phyloP scores from a whole-genome alignment of 2,888 invertebrate genomes.

The Conchocele bisecta region DNA sequence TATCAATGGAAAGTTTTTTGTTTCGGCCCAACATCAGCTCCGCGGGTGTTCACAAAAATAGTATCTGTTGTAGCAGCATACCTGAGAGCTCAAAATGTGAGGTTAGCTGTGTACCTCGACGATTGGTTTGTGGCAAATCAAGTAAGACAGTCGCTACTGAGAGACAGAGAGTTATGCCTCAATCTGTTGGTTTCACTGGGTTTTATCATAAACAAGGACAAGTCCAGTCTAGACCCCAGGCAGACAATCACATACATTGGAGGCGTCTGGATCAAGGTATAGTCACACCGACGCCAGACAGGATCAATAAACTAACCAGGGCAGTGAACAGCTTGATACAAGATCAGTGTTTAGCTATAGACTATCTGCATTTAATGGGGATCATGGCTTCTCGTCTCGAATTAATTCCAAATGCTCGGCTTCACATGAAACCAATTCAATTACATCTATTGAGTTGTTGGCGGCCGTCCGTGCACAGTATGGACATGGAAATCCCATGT shows the following conservation, averaged over 20 bases:
- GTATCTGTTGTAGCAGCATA: slow-evolving; percentile 36
- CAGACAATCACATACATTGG: slow-evolving; percentile 37
- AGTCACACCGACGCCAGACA: slow-evolving; percentile 30
- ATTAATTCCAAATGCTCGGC: slow-evolving; percentile 7
- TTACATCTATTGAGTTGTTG: slow-evolving; percentile 14
- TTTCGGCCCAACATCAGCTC: slow-evolving; percentile 29
- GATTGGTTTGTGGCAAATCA: slow-evolving; percentile 42
- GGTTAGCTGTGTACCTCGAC: slow-evolving; percentile 39
- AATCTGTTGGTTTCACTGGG: slow-evolving; percentile 34
- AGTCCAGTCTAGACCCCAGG: slow-evolving; percentile 23
- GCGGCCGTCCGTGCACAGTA: slow-evolving; percentile 4
- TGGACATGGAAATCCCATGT: slow-evolving; percentile 14
- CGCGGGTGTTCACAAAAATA: slow-evolving; percentile 34
- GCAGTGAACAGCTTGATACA: not conserved
- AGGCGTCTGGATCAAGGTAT: slow-evolving; percentile 14
- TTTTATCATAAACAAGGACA: slow-evolving; percentile 47
- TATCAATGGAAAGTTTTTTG: slow-evolving; percentile 17
- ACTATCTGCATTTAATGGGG: slow-evolving; percentile 27
- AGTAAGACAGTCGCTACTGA: not conserved
- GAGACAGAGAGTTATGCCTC: slow-evolving; percentile 23
- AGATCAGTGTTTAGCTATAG: not conserved
- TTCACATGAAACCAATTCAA: slow-evolving; percentile 23
- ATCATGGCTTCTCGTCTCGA: slow-evolving; percentile 27
- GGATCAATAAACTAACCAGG: slow-evolving; percentile 9
- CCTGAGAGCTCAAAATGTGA: slow-evolving; percentile 19